Evolutionary conservation across 2,113 vertebrate species (phyloP).

Genomic region (Physeter macrocephalus): DNA sequence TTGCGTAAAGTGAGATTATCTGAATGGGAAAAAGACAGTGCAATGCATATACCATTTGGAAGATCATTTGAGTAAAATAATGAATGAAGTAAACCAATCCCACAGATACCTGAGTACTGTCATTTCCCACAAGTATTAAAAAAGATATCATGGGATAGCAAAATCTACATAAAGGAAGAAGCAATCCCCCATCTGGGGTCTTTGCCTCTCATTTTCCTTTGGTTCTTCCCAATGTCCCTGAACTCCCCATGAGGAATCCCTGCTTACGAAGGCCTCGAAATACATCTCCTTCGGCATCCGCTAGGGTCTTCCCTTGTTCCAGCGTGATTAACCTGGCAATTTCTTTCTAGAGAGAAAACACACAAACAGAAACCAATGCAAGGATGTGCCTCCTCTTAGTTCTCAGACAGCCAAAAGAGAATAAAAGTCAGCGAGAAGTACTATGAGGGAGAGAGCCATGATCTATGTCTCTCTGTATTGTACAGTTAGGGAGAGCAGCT

Average conservation of each 20-base stretch:
- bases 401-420: background rate
- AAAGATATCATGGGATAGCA: background rate
- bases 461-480: background rate
- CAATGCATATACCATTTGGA: background rate
- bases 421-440: background rate
- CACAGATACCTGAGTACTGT: background rate
- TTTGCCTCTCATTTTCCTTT: constrained; percentile 31
- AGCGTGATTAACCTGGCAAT: constrained; percentile 92
- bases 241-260: constrained; percentile 49
- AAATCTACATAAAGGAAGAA: background rate
- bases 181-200: background rate
- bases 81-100: background rate
- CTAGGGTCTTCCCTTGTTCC: constrained; percentile 97
- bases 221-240: constrained; percentile 50
- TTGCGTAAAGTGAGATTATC: background rate
- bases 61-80: constrained; percentile 3
- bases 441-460: background rate
- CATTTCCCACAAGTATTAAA: constrained; percentile 3
- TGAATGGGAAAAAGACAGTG: background rate
- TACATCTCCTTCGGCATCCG: constrained; percentile 97
- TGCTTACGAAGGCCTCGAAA: constrained; percentile 98
- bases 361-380: constrained; percentile 13
- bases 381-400: background rate
- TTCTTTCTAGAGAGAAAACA: constrained; percentile 90
- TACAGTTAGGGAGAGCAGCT: background rate